A percentile compares a stretch with the other conserved stretches of the same genome.
Conservation (phyloP, 2,888 invertebrate genomes). For the Alentia gelatinosa region DNA sequence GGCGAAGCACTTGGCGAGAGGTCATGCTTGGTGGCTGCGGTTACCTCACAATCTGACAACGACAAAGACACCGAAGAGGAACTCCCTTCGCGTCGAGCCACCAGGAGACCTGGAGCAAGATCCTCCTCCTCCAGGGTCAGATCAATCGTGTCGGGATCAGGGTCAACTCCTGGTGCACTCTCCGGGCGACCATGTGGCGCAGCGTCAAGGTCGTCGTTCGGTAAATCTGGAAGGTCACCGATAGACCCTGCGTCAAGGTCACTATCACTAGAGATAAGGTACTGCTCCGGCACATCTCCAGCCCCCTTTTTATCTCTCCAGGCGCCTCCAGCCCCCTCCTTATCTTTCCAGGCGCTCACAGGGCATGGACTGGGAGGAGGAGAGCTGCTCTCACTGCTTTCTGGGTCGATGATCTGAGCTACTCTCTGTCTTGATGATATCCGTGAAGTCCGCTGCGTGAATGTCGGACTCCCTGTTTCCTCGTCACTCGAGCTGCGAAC, state of each 20-base stretch:
- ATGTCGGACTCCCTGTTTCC: not conserved
- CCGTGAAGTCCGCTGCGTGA: no score
- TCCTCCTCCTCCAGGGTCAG: not conserved
- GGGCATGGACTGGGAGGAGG: not conserved
- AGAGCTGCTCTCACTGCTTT: not conserved
- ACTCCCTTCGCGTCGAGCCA: not conserved
- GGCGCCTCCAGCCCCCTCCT: not conserved
- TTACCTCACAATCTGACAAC: not conserved
- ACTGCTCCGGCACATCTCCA: not conserved
- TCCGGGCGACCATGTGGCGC: not conserved
- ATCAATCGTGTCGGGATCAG: no score
- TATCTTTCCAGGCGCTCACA: not conserved
- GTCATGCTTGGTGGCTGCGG: not conserved
- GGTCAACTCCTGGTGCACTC: no score
- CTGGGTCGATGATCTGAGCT: no score
- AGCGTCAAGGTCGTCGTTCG: not conserved
- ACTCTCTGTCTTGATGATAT: no score
- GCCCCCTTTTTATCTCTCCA: no score
- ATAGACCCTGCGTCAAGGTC: not conserved
- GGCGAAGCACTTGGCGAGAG: not conserved
- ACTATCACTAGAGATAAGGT: constrained; percentile 10
- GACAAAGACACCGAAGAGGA: no score
- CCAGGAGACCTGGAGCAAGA: not conserved
- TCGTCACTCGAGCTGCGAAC: not conserved
- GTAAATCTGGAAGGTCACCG: not conserved